Base-by-base conservation (phyloP, 1,140 invertebrate genomes). In the Globodera ellingtonae region DNA sequence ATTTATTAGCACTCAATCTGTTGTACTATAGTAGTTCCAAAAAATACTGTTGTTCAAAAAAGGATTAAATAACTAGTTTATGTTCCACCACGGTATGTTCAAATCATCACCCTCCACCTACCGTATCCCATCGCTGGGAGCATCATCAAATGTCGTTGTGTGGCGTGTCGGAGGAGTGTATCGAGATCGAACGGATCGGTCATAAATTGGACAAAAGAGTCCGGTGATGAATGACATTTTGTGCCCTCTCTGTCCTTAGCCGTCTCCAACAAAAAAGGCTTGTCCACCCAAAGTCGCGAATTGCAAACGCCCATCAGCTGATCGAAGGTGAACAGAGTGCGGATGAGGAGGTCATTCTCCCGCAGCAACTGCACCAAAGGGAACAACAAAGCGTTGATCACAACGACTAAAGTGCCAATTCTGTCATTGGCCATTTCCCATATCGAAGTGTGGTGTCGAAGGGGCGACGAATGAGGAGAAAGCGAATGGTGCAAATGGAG, bases 291-390 rank as follows among this genome's bases (percentile, higher is more conserved):
- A 44, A 85, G 50, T 78, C 83, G 50, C 15, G 84, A 86, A 44
- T 85, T 69, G 56, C 83, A 82, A 8, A 84, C 82, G 21, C 77
- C 50, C 59, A 83, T 82, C 81, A 75, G 72, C 80, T 86, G 84
- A 47, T 86, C 81, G 52, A 83, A 83, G 21, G 83, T 83, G 81
- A 83, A 83, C 24, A 83, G n/a, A 6, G 82, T 35, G 21, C 84
- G 81, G 18, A 83, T 74, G 18, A 83, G n/a, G 8, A 24, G 47
- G 47, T 82, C 84, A 75, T 83, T 78, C 62, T 83, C 82, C 50
- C 48, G 65, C 21, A 83, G 84, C n/a, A 83, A 46, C 82, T 83
- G 59, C 35, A 35, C 35, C 35, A 35, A 35, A 35, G 24, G 83
- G 66, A 65, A 50, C 82, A 80, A 79, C 59, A 13, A 65, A 65